Percentiles rank a stretch among this genome's conserved stretches.
Evolutionary conservation across 2,113 vertebrate species (phyloP).

Genomic region (Sinocyclocheilus rhinocerous): DNA sequence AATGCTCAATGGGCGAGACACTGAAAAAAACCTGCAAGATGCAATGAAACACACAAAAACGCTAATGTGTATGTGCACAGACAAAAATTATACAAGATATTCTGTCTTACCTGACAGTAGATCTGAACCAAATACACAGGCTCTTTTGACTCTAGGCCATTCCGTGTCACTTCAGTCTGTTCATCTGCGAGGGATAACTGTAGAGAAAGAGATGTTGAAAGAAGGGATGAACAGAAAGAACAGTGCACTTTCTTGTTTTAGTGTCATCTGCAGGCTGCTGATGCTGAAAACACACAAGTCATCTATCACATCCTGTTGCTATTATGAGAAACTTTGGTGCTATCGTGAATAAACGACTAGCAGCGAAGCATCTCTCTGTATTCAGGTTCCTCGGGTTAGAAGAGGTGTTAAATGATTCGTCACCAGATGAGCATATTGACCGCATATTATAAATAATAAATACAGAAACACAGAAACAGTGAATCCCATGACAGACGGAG

Average conservation of each 20-base stretch:
- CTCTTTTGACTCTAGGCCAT: slow-evolving; percentile 93
- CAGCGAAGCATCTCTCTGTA: neutral
- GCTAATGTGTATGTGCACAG: neutral
- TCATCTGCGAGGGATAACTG: slow-evolving; percentile 96
- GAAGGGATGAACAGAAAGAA: slow-evolving; percentile 10
- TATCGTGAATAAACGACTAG: neutral
- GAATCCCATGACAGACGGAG: slow-evolving; percentile 24
- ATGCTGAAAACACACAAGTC: neutral
- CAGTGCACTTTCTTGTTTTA: neutral
- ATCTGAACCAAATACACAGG: slow-evolving; percentile 96
- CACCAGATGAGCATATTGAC: slow-evolving; percentile 43
- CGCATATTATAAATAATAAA: slow-evolving; percentile 50
- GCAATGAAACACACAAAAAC: neutral
- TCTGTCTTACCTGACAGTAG: slow-evolving; percentile 89
- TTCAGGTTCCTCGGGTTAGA: slow-evolving; percentile 8
- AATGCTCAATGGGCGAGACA: neutral
- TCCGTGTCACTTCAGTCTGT: slow-evolving; percentile 89
- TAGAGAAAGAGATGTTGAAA: slow-evolving; percentile 50
- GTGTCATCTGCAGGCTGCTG: neutral
- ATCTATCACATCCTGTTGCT: neutral
- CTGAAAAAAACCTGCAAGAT: neutral
- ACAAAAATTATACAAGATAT: neutral
- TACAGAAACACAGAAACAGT: slow-evolving; percentile 30
- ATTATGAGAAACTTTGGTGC: slow-evolving; percentile 17
- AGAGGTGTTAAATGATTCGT: slow-evolving; percentile 38